A percentile compares a stretch with the other conserved stretches of the same genome.
Conservation (phyloP, 1,140 invertebrate species). For the Drosophila ercepeae region DNA sequence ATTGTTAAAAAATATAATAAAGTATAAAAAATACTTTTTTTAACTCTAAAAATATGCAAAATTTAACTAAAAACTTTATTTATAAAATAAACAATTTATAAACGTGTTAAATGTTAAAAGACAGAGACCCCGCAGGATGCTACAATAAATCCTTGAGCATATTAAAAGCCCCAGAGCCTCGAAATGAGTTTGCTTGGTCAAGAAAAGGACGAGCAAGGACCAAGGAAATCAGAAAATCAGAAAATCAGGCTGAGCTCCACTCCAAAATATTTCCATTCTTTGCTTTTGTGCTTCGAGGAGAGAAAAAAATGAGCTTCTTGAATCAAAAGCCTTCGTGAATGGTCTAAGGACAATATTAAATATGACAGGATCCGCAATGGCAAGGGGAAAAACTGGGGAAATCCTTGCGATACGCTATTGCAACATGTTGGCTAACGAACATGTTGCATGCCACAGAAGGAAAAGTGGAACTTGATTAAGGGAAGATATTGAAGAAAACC, state of each 20-base stretch:
- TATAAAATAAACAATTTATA: background rate
- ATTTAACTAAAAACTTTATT: background rate
- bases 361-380: slow-evolving; percentile 2
- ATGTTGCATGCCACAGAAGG: background rate
- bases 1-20: no score
- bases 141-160: slow-evolving; percentile 51
- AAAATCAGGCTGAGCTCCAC: slow-evolving; percentile 40
- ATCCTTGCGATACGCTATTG: slow-evolving; percentile 7
- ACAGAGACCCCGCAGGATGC: background rate
- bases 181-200: slow-evolving; percentile 35
- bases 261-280: slow-evolving; percentile 10
- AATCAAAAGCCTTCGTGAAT: slow-evolving; percentile 43
- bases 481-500: no score
- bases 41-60: no score
- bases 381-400: background rate
- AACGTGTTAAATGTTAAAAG: background rate
- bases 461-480: background rate
- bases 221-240: slow-evolving; percentile 10
- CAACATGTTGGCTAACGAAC: background rate
- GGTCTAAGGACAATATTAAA: slow-evolving; percentile 39
- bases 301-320: slow-evolving; percentile 22
- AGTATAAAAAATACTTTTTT: no score
- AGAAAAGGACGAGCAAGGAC: background rate
- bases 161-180: slow-evolving; percentile 50
- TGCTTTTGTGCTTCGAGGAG: slow-evolving; percentile 2